Evolutionary conservation across 2,888 invertebrate species (phyloP).

Genomic region (Schrankia costaestrigalis): DNA sequence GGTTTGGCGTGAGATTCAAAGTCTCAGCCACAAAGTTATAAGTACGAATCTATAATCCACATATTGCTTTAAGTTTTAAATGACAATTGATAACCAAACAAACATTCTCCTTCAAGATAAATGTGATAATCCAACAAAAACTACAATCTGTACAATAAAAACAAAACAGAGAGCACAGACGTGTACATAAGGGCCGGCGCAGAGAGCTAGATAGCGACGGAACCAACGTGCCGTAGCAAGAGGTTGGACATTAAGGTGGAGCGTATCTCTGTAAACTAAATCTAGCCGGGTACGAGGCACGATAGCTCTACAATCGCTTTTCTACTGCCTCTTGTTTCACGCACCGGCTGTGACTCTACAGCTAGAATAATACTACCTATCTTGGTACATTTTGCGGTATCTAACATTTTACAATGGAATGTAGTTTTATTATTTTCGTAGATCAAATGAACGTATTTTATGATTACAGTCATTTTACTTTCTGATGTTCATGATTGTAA

Average conservation of each 20-base stretch:
- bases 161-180: slow-evolving; percentile 16
- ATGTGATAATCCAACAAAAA: no score
- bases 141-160: no score
- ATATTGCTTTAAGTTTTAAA: neutral
- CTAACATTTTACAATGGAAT: no score
- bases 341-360: slow-evolving; percentile 56
- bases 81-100: neutral
- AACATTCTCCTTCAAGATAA: neutral
- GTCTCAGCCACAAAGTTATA: no score
- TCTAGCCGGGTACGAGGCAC: slow-evolving; percentile 46
- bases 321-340: slow-evolving; percentile 60
- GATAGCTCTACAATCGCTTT: slow-evolving; percentile 56
- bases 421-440: no score
- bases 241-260: slow-evolving; percentile 56
- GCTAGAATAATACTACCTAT: slow-evolving; percentile 42
- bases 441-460: no score
- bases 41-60: no score
- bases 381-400: slow-evolving; percentile 25
- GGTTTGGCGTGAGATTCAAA: no score
- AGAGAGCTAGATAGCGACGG: slow-evolving; percentile 30
- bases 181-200: slow-evolving; percentile 29
- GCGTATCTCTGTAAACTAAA: slow-evolving; percentile 61
- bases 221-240: slow-evolving; percentile 45
- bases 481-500: no score
- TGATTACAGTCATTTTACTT: no score